Conservation (phyloP, 1,140 invertebrate species). For the Zaprionus gabonicus region DNA sequence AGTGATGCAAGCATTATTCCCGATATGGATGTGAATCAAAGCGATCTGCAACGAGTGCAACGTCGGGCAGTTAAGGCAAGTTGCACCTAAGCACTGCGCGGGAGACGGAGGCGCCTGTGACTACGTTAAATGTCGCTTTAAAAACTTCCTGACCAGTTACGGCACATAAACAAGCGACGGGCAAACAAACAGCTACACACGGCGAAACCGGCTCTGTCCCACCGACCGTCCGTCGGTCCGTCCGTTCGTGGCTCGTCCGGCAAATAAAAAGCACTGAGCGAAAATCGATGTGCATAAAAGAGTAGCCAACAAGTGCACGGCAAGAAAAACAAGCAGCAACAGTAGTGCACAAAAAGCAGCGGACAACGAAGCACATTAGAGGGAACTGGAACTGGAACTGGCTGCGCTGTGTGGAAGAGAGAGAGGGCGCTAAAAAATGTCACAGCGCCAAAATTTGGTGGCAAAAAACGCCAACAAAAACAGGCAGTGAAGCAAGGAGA, state of each 20-base stretch:
- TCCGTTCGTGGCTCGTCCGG: slow-evolving; percentile 24
- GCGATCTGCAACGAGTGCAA: neutral
- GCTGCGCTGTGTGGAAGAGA: neutral
- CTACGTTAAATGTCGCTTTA: slow-evolving; percentile 69
- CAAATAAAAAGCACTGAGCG: slow-evolving; percentile 82
- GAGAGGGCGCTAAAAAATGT: slow-evolving; percentile 62
- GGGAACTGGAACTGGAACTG: slow-evolving; percentile 10
- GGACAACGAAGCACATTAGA: slow-evolving; percentile 27
- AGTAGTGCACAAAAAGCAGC: neutral
- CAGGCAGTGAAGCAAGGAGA: neutral
- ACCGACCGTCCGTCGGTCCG: too few relatives aligned
- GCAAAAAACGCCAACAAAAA: slow-evolving; percentile 27
- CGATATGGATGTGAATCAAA: slow-evolving; percentile 8
- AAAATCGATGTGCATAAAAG: slow-evolving; percentile 82
- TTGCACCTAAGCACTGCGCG: neutral
- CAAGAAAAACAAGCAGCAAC: slow-evolving; percentile 40
- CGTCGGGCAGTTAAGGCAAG: neutral
- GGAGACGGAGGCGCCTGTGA: neutral
- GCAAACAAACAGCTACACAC: slow-evolving; percentile 35
- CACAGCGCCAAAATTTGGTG: slow-evolving; percentile 48
- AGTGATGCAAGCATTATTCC: neutral
- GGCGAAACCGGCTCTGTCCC: neutral
- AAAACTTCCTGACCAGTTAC: slow-evolving; percentile 73
- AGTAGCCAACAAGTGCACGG: slow-evolving; percentile 73
- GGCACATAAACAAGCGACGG: slow-evolving; percentile 73